Percentiles rank a stretch among this genome's conserved stretches.
Evolutionary conservation across 1,140 invertebrate species (phyloP).

Genomic region (Laupala kohalensis): DNA sequence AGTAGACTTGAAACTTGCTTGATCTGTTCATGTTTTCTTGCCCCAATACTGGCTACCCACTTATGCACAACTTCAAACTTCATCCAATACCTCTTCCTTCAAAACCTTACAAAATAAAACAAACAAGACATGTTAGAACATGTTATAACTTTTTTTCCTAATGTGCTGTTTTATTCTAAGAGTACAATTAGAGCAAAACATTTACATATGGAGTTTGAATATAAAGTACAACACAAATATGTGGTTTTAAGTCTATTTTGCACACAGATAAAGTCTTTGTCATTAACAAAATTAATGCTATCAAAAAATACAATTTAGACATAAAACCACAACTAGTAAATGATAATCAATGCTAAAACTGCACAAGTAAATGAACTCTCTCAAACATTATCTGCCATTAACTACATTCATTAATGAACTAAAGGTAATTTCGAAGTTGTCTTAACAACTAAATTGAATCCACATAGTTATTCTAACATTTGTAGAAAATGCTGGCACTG

Average conservation of each 20-base stretch:
- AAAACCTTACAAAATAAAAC: conserved; percentile 15
- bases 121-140: conserved; percentile 14
- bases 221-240: neutral
- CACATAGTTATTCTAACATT: neutral
- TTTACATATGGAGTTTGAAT: neutral
- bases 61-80: conserved; percentile 13
- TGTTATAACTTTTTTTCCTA: conserved; percentile 1
- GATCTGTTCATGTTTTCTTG: conserved; percentile 8
- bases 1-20: conserved; percentile 9
- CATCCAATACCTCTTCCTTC: conserved; percentile 15
- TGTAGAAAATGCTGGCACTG: neutral
- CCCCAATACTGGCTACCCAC: conserved; percentile 13
- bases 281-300: neutral
- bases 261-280: neutral
- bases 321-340: neutral
- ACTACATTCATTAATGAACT: too few species aligned
- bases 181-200: neutral
- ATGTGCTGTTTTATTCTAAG: neutral
- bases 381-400: too few species aligned
- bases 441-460: too few species aligned
- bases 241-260: neutral
- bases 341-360: neutral
- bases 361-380: too few species aligned
- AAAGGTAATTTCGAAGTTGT: too few species aligned
- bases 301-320: neutral